Evolutionary conservation across 2,888 invertebrate genomes (phyloP), one percentile per base, ranked within the genome.

Genomic region (Diplazon laetatorius): DNA sequence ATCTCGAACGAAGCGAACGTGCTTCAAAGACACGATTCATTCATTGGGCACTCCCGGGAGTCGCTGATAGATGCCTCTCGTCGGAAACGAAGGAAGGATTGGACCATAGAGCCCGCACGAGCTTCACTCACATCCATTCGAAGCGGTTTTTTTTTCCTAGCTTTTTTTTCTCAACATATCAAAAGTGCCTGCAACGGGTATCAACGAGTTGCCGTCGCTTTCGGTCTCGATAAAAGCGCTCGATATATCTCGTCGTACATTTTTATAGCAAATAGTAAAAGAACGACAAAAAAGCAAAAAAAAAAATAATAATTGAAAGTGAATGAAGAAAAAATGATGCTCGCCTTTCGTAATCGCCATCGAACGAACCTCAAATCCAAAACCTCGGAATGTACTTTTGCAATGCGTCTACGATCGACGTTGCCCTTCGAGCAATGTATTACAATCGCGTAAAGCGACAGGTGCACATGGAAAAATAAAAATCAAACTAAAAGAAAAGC

Each of bases 401-500:
- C 84, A 83, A 85, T 74, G 83, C 77, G 81, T 82, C 84, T 79
- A 83, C 62, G 70, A 73, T 57, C 76, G 78, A 74, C 59, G 60
- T 69, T 73, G 75, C 73, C 73, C 71, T 70, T 77, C 70, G 69
- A 68, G 65, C 57, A 63, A 66, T 46, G 75, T n/a, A n/a, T n/a
- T n/a, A n/a, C n/a, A n/a, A n/a, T n/a, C n/a, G n/a, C n/a, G n/a
- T n/a, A n/a, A n/a, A n/a, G n/a, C n/a, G n/a, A n/a, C n/a, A n/a
- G n/a, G n/a, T n/a, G n/a, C n/a, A n/a, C n/a, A n/a, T n/a, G n/a
- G n/a, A n/a, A n/a, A n/a, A n/a, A n/a, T n/a, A n/a, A n/a, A n/a
- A n/a, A n/a, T n/a, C n/a, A n/a, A n/a, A n/a, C n/a, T n/a, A n/a
- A n/a, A n/a, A n/a, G n/a, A n/a, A n/a, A n/a, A n/a, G n/a, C n/a